Base-by-base conservation (phyloP, 2,113 vertebrate species). In the Caranx ignobilis region DNA sequence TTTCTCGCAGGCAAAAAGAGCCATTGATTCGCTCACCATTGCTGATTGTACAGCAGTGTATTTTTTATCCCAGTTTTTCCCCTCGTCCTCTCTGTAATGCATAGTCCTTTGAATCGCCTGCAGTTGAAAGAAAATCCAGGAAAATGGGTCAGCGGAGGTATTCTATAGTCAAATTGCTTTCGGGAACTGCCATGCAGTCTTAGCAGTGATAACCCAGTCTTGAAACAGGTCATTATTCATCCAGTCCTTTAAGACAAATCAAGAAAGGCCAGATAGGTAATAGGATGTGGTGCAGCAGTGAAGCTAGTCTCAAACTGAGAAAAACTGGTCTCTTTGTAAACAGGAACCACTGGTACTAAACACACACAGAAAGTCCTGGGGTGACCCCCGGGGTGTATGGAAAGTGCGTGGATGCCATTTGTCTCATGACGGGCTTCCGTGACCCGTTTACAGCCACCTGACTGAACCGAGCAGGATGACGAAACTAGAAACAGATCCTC, bases 81-180 rank as follows among this genome's bases (percentile, higher is more conserved):
- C 41, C 31, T 82, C 78, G 56, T 5, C 72, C 76, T 72, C 64
- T 75, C 68, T 70, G 52, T 85, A 85, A 83, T 68, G 75, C 85
- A 75, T 50, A 80, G 75, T 75, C 78, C 66, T 88, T 81, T 73
- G 70, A 90, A 75, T 87, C 71, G 74, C 83, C 64, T 21, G 67
- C 59, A 85, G 76, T 77, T 85, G 75, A 84, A 91, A 91, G 78
- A 93, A 88, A 85, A 86, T 83, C 59, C 55, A 75, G 47, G 57
- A 88, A 94, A 92, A 84, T 93, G 66, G 90, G 92, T 92, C 92
- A 95, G 57, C 63, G 21, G 60, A 87, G 26, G 79, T 85, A 82
- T 81, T 86, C 72, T 75, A 69, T 60, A 75, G 81, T 76, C 63
- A 88, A 88, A 91, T 77, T 75, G 64, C 87, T 83, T 87, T 79